phyloP scores from a whole-genome alignment of 92 coral and sea anemone genomes.

The Bergia puertoricense region DNA sequence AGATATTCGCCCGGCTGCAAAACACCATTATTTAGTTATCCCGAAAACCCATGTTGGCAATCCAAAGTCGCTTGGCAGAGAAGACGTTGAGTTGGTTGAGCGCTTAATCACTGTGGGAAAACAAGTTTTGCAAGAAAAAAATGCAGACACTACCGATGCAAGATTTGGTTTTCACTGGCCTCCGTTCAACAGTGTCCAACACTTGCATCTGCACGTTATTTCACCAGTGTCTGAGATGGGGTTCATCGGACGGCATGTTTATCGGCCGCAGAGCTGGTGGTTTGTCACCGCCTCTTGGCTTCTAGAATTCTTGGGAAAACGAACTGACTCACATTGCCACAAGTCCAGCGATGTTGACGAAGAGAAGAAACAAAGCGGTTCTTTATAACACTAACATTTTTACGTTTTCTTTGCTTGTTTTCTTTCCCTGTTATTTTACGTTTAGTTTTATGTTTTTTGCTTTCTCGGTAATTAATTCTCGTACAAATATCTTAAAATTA shows the following conservation, averaged over 20 bases:
- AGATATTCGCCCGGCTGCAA: slow-evolving; percentile 80
- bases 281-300: slow-evolving; percentile 79
- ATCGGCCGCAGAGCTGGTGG: slow-evolving; percentile 72
- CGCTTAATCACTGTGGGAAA: slow-evolving; percentile 61
- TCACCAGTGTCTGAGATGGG: slow-evolving; percentile 76
- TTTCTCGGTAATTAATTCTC: too few relatives aligned
- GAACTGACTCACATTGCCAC: neutral
- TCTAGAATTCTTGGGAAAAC: slow-evolving; percentile 59
- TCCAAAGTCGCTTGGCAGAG: slow-evolving; percentile 69
- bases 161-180: slow-evolving; percentile 89
- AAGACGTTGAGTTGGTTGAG: slow-evolving; percentile 60
- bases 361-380: slow-evolving; percentile 14
- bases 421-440: too few relatives aligned
- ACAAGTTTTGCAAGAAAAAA: slow-evolving; percentile 49
- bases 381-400: neutral
- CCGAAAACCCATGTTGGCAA: slow-evolving; percentile 81
- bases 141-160: slow-evolving; percentile 61
- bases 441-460: neutral
- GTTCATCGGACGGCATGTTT: slow-evolving; percentile 63
- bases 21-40: slow-evolving; percentile 76
- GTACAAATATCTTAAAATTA: too few relatives aligned
- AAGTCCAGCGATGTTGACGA: neutral
- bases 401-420: neutral
- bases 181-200: slow-evolving; percentile 80
- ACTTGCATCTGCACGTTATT: slow-evolving; percentile 86